Base-by-base conservation (phyloP, 35 echinoderm and acorn worm species). In the Apostichopus japonicus region DNA sequence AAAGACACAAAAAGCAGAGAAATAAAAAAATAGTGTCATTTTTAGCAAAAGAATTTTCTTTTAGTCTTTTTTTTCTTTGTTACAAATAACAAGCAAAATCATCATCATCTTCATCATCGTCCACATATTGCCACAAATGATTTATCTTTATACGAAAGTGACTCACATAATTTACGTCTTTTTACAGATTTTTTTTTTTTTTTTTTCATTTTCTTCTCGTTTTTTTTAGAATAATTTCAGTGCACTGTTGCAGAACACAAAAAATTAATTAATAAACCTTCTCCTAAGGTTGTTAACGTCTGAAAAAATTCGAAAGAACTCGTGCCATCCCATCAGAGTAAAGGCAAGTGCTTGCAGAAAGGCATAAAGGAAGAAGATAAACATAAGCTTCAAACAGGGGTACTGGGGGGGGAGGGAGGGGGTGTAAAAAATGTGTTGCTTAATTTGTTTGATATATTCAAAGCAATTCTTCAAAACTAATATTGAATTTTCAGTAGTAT, bases 91-190 rank as follows among this genome's bases (percentile, higher is more conserved):
- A 84, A 84, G 54, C 27, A 84, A 57, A 21, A 53, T 83, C 55
- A 83, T 84, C 16, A 25, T 44, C 33, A 44, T 44, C 33, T 44
- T 44, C 33, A 3, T 44, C 33, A 3, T 44, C 33, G 33, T 84
- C 81, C 81, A 84, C 56, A 84, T 84, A 84, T 84, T 84, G 81
- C 81, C 54, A 84, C 54, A 84, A 57, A 84, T 22, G 53, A n/a
- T 84, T 84, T 57, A 57, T 58, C 15, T 84, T 84, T 61, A 61
- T 13, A 57, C 79, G 54, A 84, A 84, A 84, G 81, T 84, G 81
- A 57, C 21, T 84, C 81, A 84, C 81, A 84, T 80, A 80, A 16
- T 84, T 84, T 84, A 83, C 79, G 55, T 59, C 8, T 58, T 19
- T 84, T 84, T 58, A 75, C 71, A 75, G 15, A 75, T 7, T 23